Evolutionary conservation across 2,888 invertebrate genomes (phyloP), one percentile per base, ranked within the genome.

Genomic region (Graphium colonna): DNA sequence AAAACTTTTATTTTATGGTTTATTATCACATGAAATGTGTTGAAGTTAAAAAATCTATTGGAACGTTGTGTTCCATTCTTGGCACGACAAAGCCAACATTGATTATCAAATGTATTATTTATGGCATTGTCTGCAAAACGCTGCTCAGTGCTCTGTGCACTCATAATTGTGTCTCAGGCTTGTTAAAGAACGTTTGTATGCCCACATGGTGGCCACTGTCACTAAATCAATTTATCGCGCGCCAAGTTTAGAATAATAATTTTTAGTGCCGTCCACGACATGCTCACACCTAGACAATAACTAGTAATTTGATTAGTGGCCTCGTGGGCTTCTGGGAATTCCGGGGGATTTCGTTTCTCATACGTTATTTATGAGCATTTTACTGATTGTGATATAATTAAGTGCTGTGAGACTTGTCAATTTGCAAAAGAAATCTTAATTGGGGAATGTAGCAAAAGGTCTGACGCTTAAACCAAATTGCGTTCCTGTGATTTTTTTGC

Each of bases 221-320:
- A 80, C 77, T 77, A 75, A 81, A 79, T 77, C 76, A 77, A 84
- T 82, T 81, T 79, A 80, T 79, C 77, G 77, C 79, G 74, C 68
- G 59, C 69, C 75, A 67, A 74, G 73, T 70, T 70, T 69, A 72
- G 82, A 78, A 83, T 79, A 71, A 74, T 76, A 79, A 82, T 75
- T 73, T 56, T 58, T 65, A 71, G 64, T 60, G 66, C 75, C 76
- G 73, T 78, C 79, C 77, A 80, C 75, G 73, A 68, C 73, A 63
- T 67, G 69, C 72, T 79, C 71, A 66, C 78, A 79, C 77, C 73
- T 74, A 77, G 71, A 79, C 79, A 80, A 73, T 79, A 77, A 77
- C 70, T 67, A 69, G 66, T 74, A 68, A 73, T 79, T 78, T 77
- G 64, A 79, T 82, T 75, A 78, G 69, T 67, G 64, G 60, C 67